Conservation (phyloP, 2,113 vertebrate genomes). For the Myrmecobius fasciatus region DNA sequence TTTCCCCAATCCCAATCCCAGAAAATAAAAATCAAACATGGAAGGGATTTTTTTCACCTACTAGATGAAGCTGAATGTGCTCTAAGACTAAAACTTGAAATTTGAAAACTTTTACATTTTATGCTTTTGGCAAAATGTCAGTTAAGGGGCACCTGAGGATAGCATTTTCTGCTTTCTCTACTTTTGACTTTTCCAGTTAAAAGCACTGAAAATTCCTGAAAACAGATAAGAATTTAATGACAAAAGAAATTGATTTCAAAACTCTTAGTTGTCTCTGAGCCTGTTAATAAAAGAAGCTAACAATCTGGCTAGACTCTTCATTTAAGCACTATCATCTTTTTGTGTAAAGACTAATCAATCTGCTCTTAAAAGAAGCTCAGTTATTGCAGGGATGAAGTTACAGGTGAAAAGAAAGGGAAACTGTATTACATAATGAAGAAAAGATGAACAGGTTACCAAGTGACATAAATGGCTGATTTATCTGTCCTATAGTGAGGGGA, state of each 20-base stretch:
- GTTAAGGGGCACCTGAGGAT: background rate
- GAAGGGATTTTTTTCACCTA: background rate
- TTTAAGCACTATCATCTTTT: background rate
- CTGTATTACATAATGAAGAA: background rate
- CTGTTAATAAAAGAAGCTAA: slow-evolving; percentile 6
- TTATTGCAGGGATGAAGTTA: background rate
- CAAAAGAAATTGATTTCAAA: background rate
- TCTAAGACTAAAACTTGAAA: background rate
- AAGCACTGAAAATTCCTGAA: background rate
- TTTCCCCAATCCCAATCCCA: background rate
- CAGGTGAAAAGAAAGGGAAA: background rate
- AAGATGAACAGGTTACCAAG: background rate
- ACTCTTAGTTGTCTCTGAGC: background rate
- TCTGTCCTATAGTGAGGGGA: background rate
- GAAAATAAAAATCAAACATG: background rate
- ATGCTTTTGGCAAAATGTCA: background rate
- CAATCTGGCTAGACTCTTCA: background rate
- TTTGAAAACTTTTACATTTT: background rate
- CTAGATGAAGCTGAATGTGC: background rate
- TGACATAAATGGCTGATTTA: background rate
- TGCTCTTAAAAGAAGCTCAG: background rate
- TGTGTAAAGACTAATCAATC: background rate
- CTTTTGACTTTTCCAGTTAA: background rate
- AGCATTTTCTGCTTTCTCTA: background rate
- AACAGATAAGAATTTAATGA: slow-evolving; percentile 17